These are phyloP conservation scores for Furnarius figulus DNA, from an alignment of 2,113 vertebrate species.

Conservation along the genomic window DNA sequence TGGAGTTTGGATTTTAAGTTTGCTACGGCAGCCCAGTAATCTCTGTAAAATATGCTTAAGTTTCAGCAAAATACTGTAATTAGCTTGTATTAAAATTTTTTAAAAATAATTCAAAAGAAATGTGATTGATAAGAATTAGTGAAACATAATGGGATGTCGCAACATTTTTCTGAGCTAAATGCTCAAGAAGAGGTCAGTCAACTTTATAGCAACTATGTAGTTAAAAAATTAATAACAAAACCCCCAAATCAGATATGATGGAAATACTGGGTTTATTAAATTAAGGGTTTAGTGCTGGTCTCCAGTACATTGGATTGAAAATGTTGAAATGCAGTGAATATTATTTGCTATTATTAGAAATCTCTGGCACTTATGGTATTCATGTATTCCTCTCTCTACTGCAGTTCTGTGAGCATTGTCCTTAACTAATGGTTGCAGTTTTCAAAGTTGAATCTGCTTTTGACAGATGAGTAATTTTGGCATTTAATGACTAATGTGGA, in stretches of 20 bases:
- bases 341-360: background rate
- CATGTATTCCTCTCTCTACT: background rate
- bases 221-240: background rate
- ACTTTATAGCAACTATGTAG: background rate
- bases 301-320: background rate
- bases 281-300: background rate
- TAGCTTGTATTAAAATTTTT: background rate
- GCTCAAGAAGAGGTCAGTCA: background rate
- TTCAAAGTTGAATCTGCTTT: conserved; percentile 43
- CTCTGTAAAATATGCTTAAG: background rate
- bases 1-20: background rate
- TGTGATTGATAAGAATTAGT: background rate
- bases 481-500: conserved; percentile 44
- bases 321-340: background rate
- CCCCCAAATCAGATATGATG: background rate
- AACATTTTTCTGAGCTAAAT: background rate
- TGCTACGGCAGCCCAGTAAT: background rate
- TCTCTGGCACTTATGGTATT: background rate
- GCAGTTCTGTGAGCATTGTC: conserved; percentile 17
- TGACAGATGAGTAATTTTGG: conserved; percentile 56
- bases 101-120: background rate
- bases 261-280: background rate
- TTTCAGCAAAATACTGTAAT: background rate
- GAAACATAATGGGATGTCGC: background rate
- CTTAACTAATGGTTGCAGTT: conserved; percentile 45